Conservation (phyloP, 2,888 invertebrate genomes). For the Eupithecia tripunctaria region DNA sequence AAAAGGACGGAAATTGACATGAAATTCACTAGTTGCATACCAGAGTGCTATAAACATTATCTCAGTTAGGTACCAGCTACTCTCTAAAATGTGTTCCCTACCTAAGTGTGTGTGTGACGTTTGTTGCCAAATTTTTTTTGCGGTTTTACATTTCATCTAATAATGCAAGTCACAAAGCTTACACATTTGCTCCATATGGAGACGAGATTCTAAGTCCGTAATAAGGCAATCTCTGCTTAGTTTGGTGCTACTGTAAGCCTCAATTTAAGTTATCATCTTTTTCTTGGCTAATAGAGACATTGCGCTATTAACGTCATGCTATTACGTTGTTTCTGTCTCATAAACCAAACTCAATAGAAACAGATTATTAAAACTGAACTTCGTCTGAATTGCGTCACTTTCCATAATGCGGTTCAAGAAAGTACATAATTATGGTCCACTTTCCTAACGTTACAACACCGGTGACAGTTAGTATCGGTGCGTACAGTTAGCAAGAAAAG, state of each 20-base stretch:
- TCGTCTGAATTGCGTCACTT: conserved; percentile 4
- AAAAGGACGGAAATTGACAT: background rate
- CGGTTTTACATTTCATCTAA: too few species aligned
- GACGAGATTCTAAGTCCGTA: too few species aligned
- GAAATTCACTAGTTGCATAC: background rate
- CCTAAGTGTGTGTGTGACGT: too few species aligned
- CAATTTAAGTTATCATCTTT: background rate
- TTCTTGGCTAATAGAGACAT: background rate
- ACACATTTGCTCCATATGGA: too few species aligned
- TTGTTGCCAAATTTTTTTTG: too few species aligned
- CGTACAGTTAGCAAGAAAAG: background rate
- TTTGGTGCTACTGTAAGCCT: background rate
- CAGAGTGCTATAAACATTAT: too few species aligned
- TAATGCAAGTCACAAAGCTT: too few species aligned
- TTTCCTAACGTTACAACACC: conserved; percentile 5
- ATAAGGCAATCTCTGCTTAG: background rate
- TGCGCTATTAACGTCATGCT: background rate
- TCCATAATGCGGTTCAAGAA: background rate
- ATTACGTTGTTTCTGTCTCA: background rate
- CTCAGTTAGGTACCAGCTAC: too few species aligned
- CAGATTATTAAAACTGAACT: background rate
- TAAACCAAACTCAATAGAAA: background rate
- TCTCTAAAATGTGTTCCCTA: too few species aligned
- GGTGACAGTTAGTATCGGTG: background rate
- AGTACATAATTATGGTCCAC: conserved; percentile 8